These are phyloP conservation scores for Sceloporus tristichus DNA, from an alignment of 2,113 vertebrate species.

Conservation along the genomic window DNA sequence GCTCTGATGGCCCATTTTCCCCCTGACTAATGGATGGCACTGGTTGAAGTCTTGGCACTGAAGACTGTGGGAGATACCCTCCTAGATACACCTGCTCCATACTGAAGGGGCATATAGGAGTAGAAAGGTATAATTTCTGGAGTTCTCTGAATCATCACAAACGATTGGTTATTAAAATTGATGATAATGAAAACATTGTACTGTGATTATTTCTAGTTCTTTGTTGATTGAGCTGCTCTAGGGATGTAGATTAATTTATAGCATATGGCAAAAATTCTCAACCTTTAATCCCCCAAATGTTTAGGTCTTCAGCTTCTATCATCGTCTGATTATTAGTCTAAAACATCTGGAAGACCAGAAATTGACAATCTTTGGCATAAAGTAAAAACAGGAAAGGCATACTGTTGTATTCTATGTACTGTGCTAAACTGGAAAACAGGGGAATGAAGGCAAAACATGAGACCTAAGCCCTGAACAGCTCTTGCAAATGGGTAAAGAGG, in stretches of 20 bases:
- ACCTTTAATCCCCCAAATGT: too few relatives aligned
- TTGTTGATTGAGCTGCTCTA: background rate
- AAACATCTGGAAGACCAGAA: too few relatives aligned
- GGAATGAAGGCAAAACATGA: background rate
- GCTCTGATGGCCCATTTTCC: background rate
- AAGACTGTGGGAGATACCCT: background rate
- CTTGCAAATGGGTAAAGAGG: background rate
- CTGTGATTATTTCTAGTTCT: slow-evolving; percentile 12
- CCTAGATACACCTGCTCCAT: slow-evolving; percentile 1
- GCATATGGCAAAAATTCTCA: background rate
- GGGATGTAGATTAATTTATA: background rate
- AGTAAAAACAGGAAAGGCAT: background rate
- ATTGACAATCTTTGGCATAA: background rate
- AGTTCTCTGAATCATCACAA: slow-evolving; percentile 21
- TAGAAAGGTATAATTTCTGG: slow-evolving; percentile 14
- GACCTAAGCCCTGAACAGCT: background rate
- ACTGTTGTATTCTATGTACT: background rate
- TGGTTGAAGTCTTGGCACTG: slow-evolving; percentile 9
- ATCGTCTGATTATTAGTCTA: too few relatives aligned
- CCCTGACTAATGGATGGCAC: background rate
- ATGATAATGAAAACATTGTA: slow-evolving; percentile 21
- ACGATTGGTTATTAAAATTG: slow-evolving; percentile 40
- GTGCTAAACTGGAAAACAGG: background rate
- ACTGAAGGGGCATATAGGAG: slow-evolving; percentile 7
- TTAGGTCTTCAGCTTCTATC: too few relatives aligned